These are phyloP conservation scores for Rhabditoides inermis DNA, from an alignment of 2,888 invertebrate species.

Conservation along the genomic window DNA sequence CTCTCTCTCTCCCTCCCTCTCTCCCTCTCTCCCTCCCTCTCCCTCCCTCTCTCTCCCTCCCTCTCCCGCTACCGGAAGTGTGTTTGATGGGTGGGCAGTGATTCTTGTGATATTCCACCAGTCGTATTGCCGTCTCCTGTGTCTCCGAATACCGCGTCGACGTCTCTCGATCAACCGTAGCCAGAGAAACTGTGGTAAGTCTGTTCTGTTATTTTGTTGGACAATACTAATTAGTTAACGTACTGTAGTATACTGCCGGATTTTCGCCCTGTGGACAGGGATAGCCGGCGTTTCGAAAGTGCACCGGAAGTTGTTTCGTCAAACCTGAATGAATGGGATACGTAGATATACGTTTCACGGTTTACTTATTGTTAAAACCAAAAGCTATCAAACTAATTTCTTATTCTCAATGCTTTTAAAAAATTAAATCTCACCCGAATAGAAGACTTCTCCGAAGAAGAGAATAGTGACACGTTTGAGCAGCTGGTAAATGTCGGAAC, in stretches of 20 bases:
- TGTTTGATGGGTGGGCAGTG: neutral
- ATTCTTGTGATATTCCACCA: slow-evolving; percentile 18
- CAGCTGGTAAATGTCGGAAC: slow-evolving; percentile 88
- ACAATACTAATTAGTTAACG: slow-evolving; percentile 54
- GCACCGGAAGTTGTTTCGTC: slow-evolving; percentile 81
- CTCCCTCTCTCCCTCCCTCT: no score
- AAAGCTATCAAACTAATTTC: neutral
- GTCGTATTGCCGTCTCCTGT: slow-evolving; percentile 58
- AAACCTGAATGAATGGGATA: slow-evolving; percentile 65
- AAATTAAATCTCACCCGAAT: slow-evolving; percentile 45
- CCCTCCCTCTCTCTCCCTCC: no score
- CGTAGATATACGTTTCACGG: no score
- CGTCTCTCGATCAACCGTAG: slow-evolving; percentile 71
- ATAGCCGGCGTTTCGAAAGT: slow-evolving; percentile 86
- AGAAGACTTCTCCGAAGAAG: slow-evolving; percentile 71
- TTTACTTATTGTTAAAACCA: neutral
- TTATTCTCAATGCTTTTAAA: neutral
- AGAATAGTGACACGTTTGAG: slow-evolving; percentile 81
- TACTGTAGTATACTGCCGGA: slow-evolving; percentile 92
- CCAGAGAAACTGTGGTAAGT: slow-evolving; percentile 63
- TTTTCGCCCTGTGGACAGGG: slow-evolving; percentile 92
- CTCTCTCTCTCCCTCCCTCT: no score
- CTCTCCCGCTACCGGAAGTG: no score
- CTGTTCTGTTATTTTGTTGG: neutral
- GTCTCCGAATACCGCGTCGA: slow-evolving; percentile 84